Percentiles rank a stretch among this genome's conserved stretches.
Conservation (phyloP, 2,113 vertebrate genomes). For the Pollimyrus isidori region DNA sequence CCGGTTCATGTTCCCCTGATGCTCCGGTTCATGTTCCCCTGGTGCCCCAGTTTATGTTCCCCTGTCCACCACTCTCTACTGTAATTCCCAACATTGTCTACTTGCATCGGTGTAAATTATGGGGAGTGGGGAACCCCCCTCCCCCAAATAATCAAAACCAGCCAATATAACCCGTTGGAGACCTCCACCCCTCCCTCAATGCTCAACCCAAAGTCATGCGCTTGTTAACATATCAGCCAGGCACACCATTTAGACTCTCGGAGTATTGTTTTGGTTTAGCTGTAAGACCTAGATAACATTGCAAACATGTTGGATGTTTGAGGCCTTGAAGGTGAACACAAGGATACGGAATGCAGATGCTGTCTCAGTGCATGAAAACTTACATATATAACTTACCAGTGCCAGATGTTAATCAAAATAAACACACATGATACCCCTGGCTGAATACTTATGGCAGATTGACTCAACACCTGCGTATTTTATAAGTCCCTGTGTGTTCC, state of each 20-base stretch:
- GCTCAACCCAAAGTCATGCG: background rate
- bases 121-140: no score
- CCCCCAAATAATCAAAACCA: background rate
- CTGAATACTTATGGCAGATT: constrained; percentile 10
- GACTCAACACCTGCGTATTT: constrained; percentile 4
- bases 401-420: constrained; percentile 56
- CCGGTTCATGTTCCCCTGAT: no score
- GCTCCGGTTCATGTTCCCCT: no score
- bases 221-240: background rate
- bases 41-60: no score
- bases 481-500: background rate
- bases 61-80: background rate
- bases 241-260: constrained; percentile 19
- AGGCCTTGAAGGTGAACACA: constrained; percentile 45
- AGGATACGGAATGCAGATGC: constrained; percentile 24
- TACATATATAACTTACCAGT: constrained; percentile 45
- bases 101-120: background rate
- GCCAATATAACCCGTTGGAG: background rate
- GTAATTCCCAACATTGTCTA: background rate
- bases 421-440: constrained; percentile 26
- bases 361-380: constrained; percentile 42
- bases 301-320: constrained; percentile 49
- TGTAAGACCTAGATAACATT: constrained; percentile 47
- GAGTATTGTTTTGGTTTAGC: constrained; percentile 40
- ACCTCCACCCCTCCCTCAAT: background rate